phyloP scores from a whole-genome alignment of 2,797 vertebrate species.

The Pseudochirops cupreus region DNA sequence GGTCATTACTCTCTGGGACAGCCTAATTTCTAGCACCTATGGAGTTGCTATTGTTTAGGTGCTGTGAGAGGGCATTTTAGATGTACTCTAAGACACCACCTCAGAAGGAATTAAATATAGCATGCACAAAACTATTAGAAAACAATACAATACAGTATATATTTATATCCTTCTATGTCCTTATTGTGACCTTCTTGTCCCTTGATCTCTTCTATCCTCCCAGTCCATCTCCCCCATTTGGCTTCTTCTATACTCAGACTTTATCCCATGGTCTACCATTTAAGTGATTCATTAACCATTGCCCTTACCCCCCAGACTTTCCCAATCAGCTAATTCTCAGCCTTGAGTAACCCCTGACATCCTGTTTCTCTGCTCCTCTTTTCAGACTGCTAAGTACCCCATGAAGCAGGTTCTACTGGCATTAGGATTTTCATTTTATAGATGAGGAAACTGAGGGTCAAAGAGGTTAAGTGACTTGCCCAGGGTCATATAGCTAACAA shows the following conservation, averaged over 20 bases:
- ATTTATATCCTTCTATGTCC: neutral
- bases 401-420: neutral
- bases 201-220: neutral
- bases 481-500: neutral
- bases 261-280: neutral
- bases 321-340: neutral
- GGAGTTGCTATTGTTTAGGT: neutral
- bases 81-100: neutral
- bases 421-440: neutral
- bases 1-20: neutral
- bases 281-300: neutral
- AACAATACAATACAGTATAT: neutral
- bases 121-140: neutral
- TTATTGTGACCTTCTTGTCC: neutral
- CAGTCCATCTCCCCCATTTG: neutral
- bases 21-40: neutral
- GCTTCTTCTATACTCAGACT: neutral
- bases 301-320: neutral
- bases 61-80: neutral
- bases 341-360: neutral
- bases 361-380: neutral
- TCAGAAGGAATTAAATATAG: neutral
- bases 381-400: neutral
- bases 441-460: neutral
- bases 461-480: neutral